Conservation (phyloP, 2,113 vertebrate species). For the Micromys minutus region DNA sequence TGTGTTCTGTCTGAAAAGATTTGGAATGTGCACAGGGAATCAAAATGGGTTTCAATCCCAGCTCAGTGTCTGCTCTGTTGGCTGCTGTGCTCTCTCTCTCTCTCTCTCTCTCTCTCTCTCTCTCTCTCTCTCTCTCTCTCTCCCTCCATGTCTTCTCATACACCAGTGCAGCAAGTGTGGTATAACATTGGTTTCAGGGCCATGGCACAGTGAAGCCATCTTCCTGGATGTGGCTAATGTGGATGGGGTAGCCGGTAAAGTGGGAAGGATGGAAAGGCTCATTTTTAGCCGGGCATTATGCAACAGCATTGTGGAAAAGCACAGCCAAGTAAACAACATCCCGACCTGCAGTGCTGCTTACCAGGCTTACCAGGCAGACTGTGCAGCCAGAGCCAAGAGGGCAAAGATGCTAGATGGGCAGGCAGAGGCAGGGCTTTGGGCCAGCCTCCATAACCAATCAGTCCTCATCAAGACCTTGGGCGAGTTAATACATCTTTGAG, state of each 20-base stretch:
- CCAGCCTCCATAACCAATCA: not conserved
- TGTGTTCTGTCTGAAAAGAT: slow-evolving; percentile 32
- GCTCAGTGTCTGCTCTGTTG: not conserved
- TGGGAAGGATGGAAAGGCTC: not conserved
- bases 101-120: not conserved
- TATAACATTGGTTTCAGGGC: not conserved
- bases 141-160: not conserved
- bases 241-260: not conserved
- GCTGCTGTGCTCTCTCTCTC: not conserved
- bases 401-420: not conserved
- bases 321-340: not conserved
- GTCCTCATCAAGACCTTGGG: not conserved
- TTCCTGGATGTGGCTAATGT: not conserved
- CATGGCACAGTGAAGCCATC: not conserved
- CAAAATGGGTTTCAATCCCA: not conserved
- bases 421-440: not conserved
- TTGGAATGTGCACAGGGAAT: not conserved
- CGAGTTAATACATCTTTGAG: not conserved
- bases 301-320: not conserved
- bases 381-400: not conserved
- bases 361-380: not conserved
- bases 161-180: not conserved
- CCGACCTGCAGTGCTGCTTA: not conserved
- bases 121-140: not conserved
- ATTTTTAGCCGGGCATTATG: not conserved